These are phyloP conservation scores for Astreopora myriophthalma DNA, from an alignment of 64 coral and sea anemone genomes.

Conservation along the genomic window DNA sequence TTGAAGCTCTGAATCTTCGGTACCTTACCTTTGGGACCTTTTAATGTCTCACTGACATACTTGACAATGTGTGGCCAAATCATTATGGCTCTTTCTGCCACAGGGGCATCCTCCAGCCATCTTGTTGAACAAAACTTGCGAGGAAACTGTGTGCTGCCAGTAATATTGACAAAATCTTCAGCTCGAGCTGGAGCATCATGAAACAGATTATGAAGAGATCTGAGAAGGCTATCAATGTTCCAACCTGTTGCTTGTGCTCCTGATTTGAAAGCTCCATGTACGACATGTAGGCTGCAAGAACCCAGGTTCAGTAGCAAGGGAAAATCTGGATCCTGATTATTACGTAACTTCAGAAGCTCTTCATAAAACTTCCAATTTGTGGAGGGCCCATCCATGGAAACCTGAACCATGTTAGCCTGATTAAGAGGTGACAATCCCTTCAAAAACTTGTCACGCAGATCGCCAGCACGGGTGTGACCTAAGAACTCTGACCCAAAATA, in stretches of 20 bases:
- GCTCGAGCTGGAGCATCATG: slow-evolving; percentile 57
- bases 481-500: too few species aligned
- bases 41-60: slow-evolving; percentile 40
- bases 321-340: slow-evolving; percentile 23
- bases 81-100: slow-evolving; percentile 56
- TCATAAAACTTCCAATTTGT: too few species aligned
- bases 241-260: slow-evolving; percentile 57
- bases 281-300: slow-evolving; percentile 74
- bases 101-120: slow-evolving; percentile 74
- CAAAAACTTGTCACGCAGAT: too few species aligned
- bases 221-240: slow-evolving; percentile 58
- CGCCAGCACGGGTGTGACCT: too few species aligned
- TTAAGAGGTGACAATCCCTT: too few species aligned
- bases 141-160: slow-evolving; percentile 34
- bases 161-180: slow-evolving; percentile 58
- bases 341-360: too few species aligned
- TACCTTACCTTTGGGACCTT: slow-evolving; percentile 59
- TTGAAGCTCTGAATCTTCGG: slow-evolving; percentile 39
- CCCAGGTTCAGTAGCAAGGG: slow-evolving; percentile 54
- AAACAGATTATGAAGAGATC: slow-evolving; percentile 58
- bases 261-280: slow-evolving; percentile 76
- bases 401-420: too few species aligned
- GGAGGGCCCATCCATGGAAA: too few species aligned
- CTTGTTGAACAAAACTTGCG: slow-evolving; percentile 68
- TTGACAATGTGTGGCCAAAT: slow-evolving; percentile 49